A percentile compares a stretch with the other conserved stretches of the same genome.
These are phyloP conservation scores for Leptopilina clavipes DNA, from an alignment of 1,140 invertebrate genomes.

Conservation along the genomic window DNA sequence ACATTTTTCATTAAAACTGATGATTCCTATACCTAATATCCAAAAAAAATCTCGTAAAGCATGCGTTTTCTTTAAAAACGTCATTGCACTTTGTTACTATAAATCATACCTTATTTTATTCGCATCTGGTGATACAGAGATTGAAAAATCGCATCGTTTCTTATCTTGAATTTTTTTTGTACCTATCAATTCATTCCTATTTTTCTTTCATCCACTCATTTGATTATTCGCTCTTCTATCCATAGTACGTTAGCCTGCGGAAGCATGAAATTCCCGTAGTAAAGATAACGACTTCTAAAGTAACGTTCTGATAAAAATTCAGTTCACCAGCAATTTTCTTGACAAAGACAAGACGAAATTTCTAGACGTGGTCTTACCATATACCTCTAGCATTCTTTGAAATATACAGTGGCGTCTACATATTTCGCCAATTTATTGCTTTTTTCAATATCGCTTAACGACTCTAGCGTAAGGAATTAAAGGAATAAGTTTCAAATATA, in stretches of 20 bases:
- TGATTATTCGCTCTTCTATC: slow-evolving; percentile 31
- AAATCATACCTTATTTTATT: background rate
- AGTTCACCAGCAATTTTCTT: slow-evolving; percentile 28
- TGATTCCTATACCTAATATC: too few relatives aligned
- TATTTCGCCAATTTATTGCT: background rate
- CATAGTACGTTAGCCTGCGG: slow-evolving; percentile 20
- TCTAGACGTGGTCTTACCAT: background rate
- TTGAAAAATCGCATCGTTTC: background rate
- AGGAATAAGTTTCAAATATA: background rate
- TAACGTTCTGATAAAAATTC: slow-evolving; percentile 32
- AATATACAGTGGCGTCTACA: background rate
- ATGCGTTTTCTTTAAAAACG: too few relatives aligned
- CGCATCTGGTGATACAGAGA: background rate
- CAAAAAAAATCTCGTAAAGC: too few relatives aligned
- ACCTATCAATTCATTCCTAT: background rate
- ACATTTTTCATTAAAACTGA: too few relatives aligned
- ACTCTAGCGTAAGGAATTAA: background rate
- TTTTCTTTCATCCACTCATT: slow-evolving; percentile 28
- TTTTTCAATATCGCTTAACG: slow-evolving; percentile 2
- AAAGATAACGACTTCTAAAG: slow-evolving; percentile 33
- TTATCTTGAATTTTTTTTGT: background rate
- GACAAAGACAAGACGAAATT: slow-evolving; percentile 21
- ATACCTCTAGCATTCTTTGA: background rate
- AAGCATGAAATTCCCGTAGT: slow-evolving; percentile 25
- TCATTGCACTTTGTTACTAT: too few relatives aligned